Percentiles rank a stretch among this genome's conserved stretches.
Evolutionary conservation across 2,888 invertebrate species (phyloP).

Genomic region (Thera britannica): DNA sequence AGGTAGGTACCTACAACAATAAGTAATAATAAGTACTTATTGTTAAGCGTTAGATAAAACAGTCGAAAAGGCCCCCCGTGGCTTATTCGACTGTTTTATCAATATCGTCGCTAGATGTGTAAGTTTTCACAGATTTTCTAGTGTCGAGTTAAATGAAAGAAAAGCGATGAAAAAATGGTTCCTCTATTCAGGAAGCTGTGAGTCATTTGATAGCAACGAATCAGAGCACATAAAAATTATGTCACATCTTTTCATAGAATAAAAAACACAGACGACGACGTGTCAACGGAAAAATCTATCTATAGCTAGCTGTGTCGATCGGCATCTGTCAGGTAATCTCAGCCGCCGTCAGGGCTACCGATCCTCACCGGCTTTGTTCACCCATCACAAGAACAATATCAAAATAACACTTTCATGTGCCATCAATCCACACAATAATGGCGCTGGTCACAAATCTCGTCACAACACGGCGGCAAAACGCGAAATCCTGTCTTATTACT

Average conservation of each 20-base stretch:
- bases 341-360: conserved; percentile 34
- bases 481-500: conserved; percentile 48
- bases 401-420: conserved; percentile 63
- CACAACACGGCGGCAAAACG: conserved; percentile 53
- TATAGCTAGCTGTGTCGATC: conserved; percentile 11
- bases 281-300: conserved; percentile 49
- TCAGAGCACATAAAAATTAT: conserved; percentile 41
- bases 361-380: conserved; percentile 53
- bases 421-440: conserved; percentile 53
- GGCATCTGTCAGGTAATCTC: conserved; percentile 15
- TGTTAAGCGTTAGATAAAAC: too few relatives aligned
- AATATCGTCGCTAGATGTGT: too few relatives aligned
- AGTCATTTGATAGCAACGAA: conserved; percentile 37
- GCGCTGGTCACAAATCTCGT: conserved; percentile 44
- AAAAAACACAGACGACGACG: conserved; percentile 45
- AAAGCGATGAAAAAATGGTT: neutral
- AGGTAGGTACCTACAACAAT: too few relatives aligned
- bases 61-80: too few relatives aligned
- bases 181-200: conserved; percentile 35
- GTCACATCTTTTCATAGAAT: conserved; percentile 45
- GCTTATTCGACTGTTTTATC: too few relatives aligned
- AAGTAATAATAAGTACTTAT: too few relatives aligned
- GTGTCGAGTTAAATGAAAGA: too few relatives aligned
- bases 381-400: conserved; percentile 58
- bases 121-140: too few relatives aligned